Evolutionary conservation across 2,797 vertebrate genomes (phyloP).

Genomic region (Morus bassanus): DNA sequence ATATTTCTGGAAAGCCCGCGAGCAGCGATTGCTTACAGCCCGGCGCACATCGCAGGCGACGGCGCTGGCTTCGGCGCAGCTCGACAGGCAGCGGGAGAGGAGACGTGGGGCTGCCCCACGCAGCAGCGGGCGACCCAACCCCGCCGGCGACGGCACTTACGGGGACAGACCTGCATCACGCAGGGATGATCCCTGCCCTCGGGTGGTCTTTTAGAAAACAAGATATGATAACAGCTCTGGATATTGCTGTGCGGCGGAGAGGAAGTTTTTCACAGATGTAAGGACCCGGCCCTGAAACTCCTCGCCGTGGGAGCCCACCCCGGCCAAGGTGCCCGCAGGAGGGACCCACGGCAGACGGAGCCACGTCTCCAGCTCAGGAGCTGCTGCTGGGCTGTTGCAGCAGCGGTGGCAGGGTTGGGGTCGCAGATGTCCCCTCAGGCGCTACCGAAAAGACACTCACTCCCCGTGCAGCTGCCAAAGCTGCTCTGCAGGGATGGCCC

Average conservation of each 20-base stretch:
- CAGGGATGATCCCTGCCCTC: fast-evolving
- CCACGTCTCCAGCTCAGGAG: background rate
- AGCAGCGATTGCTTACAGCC: slow-evolving; percentile 36
- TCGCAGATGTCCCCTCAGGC: fast-evolving
- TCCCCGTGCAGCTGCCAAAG: background rate
- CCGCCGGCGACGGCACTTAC: fast-evolving
- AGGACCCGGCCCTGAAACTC: no score
- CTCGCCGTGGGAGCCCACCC: background rate
- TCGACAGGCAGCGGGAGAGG: fast-evolving
- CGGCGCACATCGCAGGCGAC: background rate
- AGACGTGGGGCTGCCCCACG: background rate
- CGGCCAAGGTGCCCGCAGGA: fast-evolving
- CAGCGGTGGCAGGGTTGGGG: background rate
- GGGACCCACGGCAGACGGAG: background rate
- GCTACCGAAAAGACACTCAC: background rate
- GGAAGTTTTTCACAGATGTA: no score
- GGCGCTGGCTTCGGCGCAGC: background rate
- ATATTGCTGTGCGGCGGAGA: background rate
- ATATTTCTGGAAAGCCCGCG: slow-evolving; percentile 29
- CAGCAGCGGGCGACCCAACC: fast-evolving
- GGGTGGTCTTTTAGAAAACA: background rate
- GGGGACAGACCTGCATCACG: background rate
- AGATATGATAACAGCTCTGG: fast-evolving
- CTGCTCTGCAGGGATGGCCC: background rate
- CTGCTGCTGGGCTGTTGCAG: background rate